Evolutionary conservation across 2,113 vertebrate species (phyloP).

Genomic region (Cromileptes altivelis): DNA sequence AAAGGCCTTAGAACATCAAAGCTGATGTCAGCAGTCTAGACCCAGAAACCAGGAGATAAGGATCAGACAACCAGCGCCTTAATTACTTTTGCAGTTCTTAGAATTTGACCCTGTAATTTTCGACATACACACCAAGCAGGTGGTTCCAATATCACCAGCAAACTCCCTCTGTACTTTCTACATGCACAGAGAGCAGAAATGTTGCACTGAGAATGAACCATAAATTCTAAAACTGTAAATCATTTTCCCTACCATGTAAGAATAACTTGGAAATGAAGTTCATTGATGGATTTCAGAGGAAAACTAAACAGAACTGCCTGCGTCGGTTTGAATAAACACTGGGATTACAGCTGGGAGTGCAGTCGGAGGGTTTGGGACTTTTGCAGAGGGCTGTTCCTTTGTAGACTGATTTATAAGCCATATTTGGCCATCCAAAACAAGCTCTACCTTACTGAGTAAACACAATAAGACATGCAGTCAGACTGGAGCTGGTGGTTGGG

Average conservation of each 20-base stretch:
- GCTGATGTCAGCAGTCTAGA: not conserved
- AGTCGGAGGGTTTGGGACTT: not conserved
- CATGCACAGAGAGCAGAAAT: not conserved
- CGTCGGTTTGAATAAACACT: not conserved
- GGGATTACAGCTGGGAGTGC: not conserved
- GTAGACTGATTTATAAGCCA: constrained; percentile 2
- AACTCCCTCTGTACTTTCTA: no score
- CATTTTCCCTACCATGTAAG: not conserved
- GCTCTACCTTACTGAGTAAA: not conserved
- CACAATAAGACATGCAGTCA: not conserved
- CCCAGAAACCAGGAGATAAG: not conserved
- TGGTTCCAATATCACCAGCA: not conserved
- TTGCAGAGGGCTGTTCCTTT: not conserved
- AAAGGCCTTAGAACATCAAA: constrained; percentile 1
- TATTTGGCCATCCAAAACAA: constrained; percentile 10
- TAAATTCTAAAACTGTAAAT: not conserved
- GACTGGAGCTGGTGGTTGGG: not conserved
- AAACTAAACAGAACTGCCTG: constrained; percentile 3
- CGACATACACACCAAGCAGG: not conserved
- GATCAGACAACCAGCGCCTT: not conserved
- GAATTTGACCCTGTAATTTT: not conserved
- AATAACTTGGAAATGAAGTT: constrained; percentile 12
- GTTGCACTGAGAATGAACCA: not conserved
- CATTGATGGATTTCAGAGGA: not conserved
- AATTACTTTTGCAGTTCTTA: not conserved